Conservation (phyloP, 64 coral and sea anemone genomes). For the Montipora efflorescens region DNA sequence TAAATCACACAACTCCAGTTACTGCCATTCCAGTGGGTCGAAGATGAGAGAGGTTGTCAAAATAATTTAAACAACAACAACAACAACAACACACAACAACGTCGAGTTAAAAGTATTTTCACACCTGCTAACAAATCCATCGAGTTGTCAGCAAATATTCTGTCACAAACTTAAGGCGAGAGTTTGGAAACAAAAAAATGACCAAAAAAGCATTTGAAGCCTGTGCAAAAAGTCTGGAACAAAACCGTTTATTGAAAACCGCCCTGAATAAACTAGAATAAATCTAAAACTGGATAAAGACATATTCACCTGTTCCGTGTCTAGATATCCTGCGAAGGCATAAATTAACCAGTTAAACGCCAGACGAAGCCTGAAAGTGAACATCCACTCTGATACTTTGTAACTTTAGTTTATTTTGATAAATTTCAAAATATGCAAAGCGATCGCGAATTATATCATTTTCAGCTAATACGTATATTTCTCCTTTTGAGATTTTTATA, state of each 20-base stretch:
- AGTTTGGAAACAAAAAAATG: not conserved
- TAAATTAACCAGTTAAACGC: constrained; percentile 93
- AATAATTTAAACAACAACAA: no score
- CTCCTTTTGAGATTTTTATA: no score
- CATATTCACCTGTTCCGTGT: constrained; percentile 80
- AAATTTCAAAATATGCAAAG: not conserved
- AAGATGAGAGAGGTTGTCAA: no score
- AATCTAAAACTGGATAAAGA: not conserved
- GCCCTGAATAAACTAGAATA: not conserved
- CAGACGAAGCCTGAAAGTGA: constrained; percentile 62
- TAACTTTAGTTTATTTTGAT: no score
- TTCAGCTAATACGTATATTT: not conserved
- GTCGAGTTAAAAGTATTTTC: not conserved
- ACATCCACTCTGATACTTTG: not conserved
- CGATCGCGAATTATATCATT: not conserved
- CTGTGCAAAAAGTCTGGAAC: no score
- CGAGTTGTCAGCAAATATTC: constrained; percentile 90
- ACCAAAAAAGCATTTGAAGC: no score
- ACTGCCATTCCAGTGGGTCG: no score
- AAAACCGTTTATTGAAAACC: not conserved
- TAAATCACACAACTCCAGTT: no score
- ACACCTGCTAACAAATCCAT: constrained; percentile 87
- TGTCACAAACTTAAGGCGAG: constrained; percentile 32
- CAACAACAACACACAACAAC: no score
- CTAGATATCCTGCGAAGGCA: constrained; percentile 87